Percentiles rank a stretch among this genome's conserved stretches.
phyloP scores from a whole-genome alignment of 2,113 vertebrate genomes.

The Saiga tatarica region DNA sequence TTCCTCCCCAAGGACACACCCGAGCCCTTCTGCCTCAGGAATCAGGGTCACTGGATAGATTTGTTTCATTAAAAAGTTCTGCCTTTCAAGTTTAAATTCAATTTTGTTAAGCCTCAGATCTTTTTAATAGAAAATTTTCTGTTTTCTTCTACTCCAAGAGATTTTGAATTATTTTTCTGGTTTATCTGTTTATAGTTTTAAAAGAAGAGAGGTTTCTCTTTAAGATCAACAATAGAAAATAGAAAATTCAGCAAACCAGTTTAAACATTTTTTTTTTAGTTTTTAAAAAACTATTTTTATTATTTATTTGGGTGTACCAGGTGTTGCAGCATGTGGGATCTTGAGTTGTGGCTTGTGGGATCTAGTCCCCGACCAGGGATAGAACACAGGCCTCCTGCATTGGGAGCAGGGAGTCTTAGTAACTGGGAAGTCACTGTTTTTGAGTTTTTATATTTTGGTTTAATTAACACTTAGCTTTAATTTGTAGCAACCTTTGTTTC shows the following conservation, averaged over 20 bases:
- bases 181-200: not conserved
- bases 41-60: not conserved
- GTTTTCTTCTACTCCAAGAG: not conserved
- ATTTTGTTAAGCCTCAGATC: not conserved
- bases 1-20: too few relatives aligned
- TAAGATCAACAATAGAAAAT: not conserved
- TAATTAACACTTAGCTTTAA: not conserved
- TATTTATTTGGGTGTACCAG: not conserved
- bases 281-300: not conserved
- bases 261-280: not conserved
- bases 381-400: not conserved
- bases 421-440: not conserved
- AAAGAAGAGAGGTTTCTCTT: not conserved
- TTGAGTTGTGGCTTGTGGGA: not conserved
- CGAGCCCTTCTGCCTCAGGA: not conserved
- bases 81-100: not conserved
- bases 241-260: not conserved
- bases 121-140: not conserved
- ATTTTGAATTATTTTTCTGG: not conserved
- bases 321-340: not conserved
- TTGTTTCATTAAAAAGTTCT: not conserved
- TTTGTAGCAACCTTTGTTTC: not conserved
- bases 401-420: not conserved
- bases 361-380: not conserved
- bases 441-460: not conserved